phyloP scores from a whole-genome alignment of 2,113 vertebrate species.

The Halcyon malimbica region DNA sequence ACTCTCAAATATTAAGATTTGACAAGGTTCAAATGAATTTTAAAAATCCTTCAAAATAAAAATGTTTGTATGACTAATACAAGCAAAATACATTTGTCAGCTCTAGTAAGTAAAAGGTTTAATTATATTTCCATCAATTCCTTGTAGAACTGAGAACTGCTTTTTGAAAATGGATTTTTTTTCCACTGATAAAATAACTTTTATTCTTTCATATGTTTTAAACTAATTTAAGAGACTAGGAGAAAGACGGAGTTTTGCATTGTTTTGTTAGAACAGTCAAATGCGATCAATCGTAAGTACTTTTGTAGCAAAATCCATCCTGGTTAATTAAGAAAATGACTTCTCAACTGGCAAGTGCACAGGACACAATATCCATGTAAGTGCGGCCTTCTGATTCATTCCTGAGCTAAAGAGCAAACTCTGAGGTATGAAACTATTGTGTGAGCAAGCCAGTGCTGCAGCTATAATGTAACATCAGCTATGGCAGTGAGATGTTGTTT shows the following conservation, averaged over 20 bases:
- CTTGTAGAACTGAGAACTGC: background rate
- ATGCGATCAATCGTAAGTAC: background rate
- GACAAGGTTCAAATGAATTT: background rate
- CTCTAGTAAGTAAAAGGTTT: background rate
- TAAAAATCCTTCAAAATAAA: background rate
- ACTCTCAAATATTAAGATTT: background rate
- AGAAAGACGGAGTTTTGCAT: background rate
- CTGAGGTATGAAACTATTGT: rapidly evolving
- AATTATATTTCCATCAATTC: background rate
- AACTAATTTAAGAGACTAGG: background rate
- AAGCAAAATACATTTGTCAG: background rate
- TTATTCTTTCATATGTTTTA: background rate
- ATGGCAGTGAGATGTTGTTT: background rate
- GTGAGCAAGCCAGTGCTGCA: background rate
- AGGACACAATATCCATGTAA: background rate
- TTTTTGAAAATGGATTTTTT: background rate
- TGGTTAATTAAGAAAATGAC: background rate
- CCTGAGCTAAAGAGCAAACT: background rate
- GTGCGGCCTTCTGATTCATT: background rate
- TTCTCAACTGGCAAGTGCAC: background rate
- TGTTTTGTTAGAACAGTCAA: background rate
- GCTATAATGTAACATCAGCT: background rate
- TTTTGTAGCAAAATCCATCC: background rate
- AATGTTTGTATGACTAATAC: background rate
- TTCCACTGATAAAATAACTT: background rate